Evolutionary conservation across 2,888 invertebrate species (phyloP).

Genomic region (Agriopis aurantiaria): DNA sequence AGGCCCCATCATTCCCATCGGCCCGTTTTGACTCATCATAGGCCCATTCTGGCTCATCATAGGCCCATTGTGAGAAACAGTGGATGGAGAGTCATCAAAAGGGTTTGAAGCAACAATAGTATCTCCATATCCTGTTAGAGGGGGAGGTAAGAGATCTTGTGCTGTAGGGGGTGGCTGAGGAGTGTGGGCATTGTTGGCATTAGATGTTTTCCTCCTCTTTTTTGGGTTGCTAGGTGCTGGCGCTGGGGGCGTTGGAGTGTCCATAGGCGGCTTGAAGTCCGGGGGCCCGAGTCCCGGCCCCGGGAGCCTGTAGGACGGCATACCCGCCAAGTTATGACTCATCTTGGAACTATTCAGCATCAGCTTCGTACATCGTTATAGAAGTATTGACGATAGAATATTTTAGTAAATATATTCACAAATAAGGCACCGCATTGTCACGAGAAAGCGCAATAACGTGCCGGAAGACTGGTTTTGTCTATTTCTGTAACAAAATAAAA

Average conservation of each 20-base stretch:
- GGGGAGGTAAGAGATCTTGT: slow-evolving; percentile 93
- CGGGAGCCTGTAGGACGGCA: slow-evolving; percentile 92
- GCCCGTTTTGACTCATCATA: slow-evolving; percentile 89
- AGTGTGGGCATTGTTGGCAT: slow-evolving; percentile 88
- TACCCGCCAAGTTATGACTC: slow-evolving; percentile 93
- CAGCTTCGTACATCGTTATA: slow-evolving; percentile 77
- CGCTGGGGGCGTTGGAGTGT: slow-evolving; percentile 89
- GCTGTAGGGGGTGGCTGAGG: slow-evolving; percentile 90
- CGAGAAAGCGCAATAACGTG: slow-evolving; percentile 74
- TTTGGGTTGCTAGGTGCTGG: slow-evolving; percentile 94
- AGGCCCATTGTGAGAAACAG: slow-evolving; percentile 86
- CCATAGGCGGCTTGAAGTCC: slow-evolving; percentile 91
- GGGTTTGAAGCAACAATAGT: slow-evolving; percentile 98
- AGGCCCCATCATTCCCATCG: slow-evolving; percentile 89
- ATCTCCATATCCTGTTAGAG: slow-evolving; percentile 96
- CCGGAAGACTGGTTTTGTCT: slow-evolving; percentile 77
- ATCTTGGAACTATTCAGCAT: slow-evolving; percentile 81
- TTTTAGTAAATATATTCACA: slow-evolving; percentile 66
- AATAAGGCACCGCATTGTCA: slow-evolving; percentile 77
- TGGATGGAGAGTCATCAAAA: slow-evolving; percentile 95
- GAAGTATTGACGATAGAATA: slow-evolving; percentile 51
- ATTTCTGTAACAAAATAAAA: slow-evolving; percentile 84
- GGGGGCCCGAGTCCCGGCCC: slow-evolving; percentile 90
- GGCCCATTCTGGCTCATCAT: slow-evolving; percentile 88
- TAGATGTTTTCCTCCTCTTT: slow-evolving; percentile 94